Evolutionary conservation across 2,113 vertebrate genomes (phyloP).

Genomic region (Calyptomena viridis): DNA sequence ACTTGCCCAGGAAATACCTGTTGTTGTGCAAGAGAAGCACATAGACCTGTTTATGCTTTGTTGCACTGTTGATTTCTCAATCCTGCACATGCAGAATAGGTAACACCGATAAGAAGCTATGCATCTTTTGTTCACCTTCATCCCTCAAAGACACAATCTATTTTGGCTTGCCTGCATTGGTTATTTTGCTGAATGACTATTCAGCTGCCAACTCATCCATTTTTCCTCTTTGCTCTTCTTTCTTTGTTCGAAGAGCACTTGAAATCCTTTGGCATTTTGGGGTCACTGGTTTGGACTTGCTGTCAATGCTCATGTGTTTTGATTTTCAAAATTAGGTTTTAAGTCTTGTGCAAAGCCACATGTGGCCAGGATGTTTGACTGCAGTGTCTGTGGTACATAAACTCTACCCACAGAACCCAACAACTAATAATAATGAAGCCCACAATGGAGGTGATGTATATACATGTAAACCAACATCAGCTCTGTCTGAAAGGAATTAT

Average conservation of each 20-base stretch:
- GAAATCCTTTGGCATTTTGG: slow-evolving; percentile 42
- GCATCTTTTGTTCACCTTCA: background rate
- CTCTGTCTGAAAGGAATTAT: background rate
- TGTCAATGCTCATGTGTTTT: background rate
- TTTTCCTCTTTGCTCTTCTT: too few species aligned
- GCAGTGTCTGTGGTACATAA: background rate
- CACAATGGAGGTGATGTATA: background rate
- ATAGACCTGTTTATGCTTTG: background rate
- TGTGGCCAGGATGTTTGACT: background rate
- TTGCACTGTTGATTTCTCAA: background rate
- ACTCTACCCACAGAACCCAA: background rate
- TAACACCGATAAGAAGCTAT: background rate
- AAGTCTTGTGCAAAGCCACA: background rate
- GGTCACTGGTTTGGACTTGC: background rate
- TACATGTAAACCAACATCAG: background rate
- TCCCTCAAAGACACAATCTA: background rate
- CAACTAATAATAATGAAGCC: background rate
- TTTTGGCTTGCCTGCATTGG: background rate
- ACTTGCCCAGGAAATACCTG: background rate
- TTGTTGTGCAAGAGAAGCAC: background rate
- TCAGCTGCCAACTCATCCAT: background rate
- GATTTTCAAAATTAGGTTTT: background rate
- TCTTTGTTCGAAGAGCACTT: background rate
- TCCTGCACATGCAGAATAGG: background rate
- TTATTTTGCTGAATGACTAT: background rate